These are phyloP conservation scores for Panagrolaimus sp. DNA, from an alignment of 1,140 invertebrate species.

Conservation along the genomic window DNA sequence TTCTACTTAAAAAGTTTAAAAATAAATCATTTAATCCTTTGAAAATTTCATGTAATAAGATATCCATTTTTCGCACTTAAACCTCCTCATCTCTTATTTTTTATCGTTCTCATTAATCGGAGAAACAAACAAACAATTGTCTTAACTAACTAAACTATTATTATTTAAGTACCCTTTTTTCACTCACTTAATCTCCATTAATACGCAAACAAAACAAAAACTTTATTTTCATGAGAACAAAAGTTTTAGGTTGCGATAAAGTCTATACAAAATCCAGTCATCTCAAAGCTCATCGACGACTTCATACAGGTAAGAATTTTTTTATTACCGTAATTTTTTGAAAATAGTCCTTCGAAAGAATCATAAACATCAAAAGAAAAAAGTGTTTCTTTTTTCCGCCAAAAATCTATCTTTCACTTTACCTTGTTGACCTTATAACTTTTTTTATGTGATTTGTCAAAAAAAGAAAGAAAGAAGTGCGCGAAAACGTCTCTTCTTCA, in stretches of 20 bases:
- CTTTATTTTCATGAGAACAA: neutral
- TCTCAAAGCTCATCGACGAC: conserved; percentile 92
- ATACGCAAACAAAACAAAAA: conserved; percentile 10
- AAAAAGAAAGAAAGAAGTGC: conserved; percentile 7
- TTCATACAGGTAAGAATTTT: conserved; percentile 80
- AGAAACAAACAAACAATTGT: neutral
- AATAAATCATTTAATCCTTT: too few relatives aligned
- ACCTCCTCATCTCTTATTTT: neutral
- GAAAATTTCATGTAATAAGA: too few relatives aligned
- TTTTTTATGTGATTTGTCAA: conserved; percentile 2
- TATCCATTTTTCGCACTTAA: neutral
- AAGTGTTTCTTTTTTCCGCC: conserved; percentile 5
- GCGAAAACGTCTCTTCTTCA: neutral
- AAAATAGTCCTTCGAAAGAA: neutral
- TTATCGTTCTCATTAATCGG: neutral
- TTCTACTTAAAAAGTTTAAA: too few relatives aligned
- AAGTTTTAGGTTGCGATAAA: conserved; percentile 79
- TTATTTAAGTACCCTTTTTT: neutral
- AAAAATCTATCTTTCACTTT: too few relatives aligned
- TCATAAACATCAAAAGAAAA: neutral
- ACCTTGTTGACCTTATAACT: conserved; percentile 7
- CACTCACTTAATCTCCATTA: conserved; percentile 16
- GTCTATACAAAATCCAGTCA: conserved; percentile 98
- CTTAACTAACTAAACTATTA: conserved; percentile 1
- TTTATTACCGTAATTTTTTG: conserved; percentile 22